Evolutionary conservation across 2,888 invertebrate species (phyloP).

Genomic region (Choristoneura rosaceana): DNA sequence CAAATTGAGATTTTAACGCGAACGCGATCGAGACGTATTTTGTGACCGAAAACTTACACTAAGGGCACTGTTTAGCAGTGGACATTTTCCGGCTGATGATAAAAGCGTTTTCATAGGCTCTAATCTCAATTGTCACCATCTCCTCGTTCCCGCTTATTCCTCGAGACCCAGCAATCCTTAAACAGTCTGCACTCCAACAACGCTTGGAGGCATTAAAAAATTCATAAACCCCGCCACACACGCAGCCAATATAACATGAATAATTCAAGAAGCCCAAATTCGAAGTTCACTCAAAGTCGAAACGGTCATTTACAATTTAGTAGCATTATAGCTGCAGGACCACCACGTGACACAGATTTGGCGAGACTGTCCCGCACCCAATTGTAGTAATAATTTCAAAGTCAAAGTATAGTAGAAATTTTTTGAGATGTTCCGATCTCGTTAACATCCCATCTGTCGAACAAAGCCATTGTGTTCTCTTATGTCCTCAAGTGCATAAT

Average conservation of each 20-base stretch:
- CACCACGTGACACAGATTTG: neutral
- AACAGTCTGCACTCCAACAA: neutral
- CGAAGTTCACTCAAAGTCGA: constrained; percentile 71
- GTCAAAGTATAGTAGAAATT: too few relatives aligned
- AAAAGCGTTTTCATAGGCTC: too few relatives aligned
- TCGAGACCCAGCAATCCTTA: constrained; percentile 17
- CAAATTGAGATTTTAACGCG: too few relatives aligned
- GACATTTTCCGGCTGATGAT: too few relatives aligned
- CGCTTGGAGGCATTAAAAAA: constrained; percentile 36
- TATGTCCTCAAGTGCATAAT: too few relatives aligned
- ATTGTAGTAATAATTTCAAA: neutral
- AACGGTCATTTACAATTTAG: constrained; percentile 75
- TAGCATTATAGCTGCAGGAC: constrained; percentile 62
- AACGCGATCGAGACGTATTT: too few relatives aligned
- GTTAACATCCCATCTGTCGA: too few relatives aligned
- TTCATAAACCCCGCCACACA: constrained; percentile 39
- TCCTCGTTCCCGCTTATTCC: neutral
- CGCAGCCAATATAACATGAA: constrained; percentile 69
- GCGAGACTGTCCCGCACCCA: neutral
- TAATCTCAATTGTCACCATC: neutral
- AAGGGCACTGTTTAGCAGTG: too few relatives aligned
- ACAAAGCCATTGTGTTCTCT: too few relatives aligned
- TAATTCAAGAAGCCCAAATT: constrained; percentile 70
- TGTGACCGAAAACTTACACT: too few relatives aligned
- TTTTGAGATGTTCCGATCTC: too few relatives aligned